A percentile compares a stretch with the other conserved stretches of the same genome.
Conservation (phyloP, 2,888 invertebrate species). For the Fabriciana adippe region DNA sequence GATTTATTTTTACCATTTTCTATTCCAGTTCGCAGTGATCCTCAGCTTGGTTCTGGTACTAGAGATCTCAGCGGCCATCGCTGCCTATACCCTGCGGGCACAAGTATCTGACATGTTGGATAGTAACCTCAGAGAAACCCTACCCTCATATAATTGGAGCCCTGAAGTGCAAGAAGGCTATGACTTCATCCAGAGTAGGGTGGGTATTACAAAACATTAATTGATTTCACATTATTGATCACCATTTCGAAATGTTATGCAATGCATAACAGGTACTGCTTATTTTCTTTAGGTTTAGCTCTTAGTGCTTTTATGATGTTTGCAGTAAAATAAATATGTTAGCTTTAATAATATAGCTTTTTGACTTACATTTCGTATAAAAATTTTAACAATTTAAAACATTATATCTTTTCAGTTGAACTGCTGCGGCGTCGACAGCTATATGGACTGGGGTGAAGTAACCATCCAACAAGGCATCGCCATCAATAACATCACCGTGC, state of each 20-base stretch:
- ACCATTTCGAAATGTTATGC: too few relatives aligned
- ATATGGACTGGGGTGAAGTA: conserved; percentile 83
- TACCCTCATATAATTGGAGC: conserved; percentile 83
- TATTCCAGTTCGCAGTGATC: conserved; percentile 88
- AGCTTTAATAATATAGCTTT: too few relatives aligned
- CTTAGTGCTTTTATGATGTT: too few relatives aligned
- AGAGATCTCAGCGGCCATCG: conserved; percentile 91
- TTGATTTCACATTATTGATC: background rate
- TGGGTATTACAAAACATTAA: conserved; percentile 61
- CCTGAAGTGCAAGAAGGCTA: conserved; percentile 85
- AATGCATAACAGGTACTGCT: too few relatives aligned
- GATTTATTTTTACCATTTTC: conserved; percentile 1
- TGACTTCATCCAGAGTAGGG: conserved; percentile 89
- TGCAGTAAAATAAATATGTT: too few relatives aligned
- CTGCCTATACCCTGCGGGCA: conserved; percentile 87
- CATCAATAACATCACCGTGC: conserved; percentile 74
- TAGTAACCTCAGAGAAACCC: conserved; percentile 82
- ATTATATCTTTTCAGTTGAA: conserved; percentile 76
- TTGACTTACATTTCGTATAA: background rate
- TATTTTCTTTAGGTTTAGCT: too few relatives aligned
- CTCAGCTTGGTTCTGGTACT: conserved; percentile 89
- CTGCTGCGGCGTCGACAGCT: conserved; percentile 86
- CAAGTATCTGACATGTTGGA: conserved; percentile 82
- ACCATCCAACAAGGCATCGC: conserved; percentile 55
- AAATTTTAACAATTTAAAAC: background rate